A percentile compares a stretch with the other conserved stretches of the same genome.
Evolutionary conservation across 2,113 vertebrate species (phyloP).

Genomic region (Amphilophus citrinellus): DNA sequence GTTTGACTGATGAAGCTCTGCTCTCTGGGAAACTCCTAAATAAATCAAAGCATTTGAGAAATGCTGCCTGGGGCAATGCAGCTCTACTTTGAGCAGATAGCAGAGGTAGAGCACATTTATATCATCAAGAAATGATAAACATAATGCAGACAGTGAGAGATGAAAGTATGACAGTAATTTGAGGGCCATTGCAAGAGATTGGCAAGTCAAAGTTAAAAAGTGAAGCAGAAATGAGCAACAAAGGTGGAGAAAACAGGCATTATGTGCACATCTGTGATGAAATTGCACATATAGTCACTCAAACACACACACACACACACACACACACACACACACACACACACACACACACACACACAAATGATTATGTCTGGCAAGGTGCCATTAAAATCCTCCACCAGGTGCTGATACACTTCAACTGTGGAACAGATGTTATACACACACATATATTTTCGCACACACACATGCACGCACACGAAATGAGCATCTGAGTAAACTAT

Average conservation of each 20-base stretch:
- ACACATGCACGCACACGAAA: background rate
- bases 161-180: background rate
- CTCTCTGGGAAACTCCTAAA: constrained; percentile 16
- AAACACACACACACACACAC: background rate
- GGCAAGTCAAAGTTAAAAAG: background rate
- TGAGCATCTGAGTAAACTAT: background rate
- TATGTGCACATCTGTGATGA: background rate
- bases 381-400: constrained; percentile 11
- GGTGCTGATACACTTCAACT: constrained; percentile 28
- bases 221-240: background rate
- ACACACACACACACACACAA: background rate
- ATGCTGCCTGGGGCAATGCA: constrained; percentile 12
- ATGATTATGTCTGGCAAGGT: background rate
- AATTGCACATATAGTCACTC: background rate
- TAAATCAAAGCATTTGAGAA: constrained; percentile 18
- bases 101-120: background rate
- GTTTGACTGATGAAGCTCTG: constrained; percentile 22
- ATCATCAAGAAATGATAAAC: background rate
- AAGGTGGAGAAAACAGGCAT: background rate
- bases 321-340: background rate
- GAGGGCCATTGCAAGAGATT: background rate
- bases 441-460: background rate
- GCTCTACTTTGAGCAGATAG: background rate
- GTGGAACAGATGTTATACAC: constrained; percentile 28
- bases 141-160: background rate